These are phyloP conservation scores for Pachycephus smyrnensis DNA, from an alignment of 2,888 invertebrate genomes.

Conservation along the genomic window DNA sequence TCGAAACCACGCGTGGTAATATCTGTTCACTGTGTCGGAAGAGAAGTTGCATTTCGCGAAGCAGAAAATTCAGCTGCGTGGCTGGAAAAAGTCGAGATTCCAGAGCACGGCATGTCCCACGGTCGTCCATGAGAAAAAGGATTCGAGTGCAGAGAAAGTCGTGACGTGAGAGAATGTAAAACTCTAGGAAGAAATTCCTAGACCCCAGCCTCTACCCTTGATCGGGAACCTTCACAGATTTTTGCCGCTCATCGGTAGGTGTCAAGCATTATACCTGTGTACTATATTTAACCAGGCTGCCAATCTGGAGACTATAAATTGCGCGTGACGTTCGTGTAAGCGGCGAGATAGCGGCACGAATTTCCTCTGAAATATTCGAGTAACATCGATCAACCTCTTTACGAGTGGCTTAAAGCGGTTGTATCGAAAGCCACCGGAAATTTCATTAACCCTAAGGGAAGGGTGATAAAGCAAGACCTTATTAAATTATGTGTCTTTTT, in stretches of 20 bases:
- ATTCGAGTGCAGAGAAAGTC: not conserved
- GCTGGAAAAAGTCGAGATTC: not conserved
- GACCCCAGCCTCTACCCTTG: constrained; percentile 32
- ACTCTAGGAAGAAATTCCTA: constrained; percentile 32
- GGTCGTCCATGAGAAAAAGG: not conserved
- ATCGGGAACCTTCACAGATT: constrained; percentile 37
- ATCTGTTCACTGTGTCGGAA: not conserved
- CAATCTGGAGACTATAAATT: not conserved
- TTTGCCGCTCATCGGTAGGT: constrained; percentile 31
- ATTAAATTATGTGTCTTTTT: not conserved
- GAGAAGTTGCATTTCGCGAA: not conserved
- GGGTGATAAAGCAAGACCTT: not conserved
- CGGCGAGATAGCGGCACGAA: not conserved
- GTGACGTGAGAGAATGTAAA: constrained; percentile 26
- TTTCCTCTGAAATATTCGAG: not conserved
- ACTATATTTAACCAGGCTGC: not conserved
- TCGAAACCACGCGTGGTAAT: not conserved
- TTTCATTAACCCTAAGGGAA: not conserved
- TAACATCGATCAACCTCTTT: not conserved
- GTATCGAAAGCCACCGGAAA: not conserved
- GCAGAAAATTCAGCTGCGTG: not conserved
- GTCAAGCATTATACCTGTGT: not conserved
- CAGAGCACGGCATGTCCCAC: not conserved
- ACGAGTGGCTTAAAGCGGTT: not conserved
- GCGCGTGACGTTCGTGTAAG: not conserved